These are phyloP conservation scores for Scelioninae gen. 1 DNA, from an alignment of 2,888 invertebrate species.

Conservation along the genomic window DNA sequence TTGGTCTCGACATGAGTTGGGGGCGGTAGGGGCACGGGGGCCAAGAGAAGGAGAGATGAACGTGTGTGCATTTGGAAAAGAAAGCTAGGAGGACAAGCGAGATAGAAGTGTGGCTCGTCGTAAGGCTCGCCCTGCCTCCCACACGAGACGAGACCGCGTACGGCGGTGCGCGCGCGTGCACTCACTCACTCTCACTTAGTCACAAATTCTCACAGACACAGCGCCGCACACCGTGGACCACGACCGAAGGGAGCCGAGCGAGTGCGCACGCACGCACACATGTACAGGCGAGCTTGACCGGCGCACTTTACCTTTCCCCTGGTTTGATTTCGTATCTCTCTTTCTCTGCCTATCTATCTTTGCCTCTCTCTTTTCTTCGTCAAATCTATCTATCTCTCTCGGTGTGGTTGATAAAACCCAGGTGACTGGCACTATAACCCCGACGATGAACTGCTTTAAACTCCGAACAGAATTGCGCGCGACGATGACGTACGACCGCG, in stretches of 20 bases:
- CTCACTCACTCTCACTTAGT: no score
- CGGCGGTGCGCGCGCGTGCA: no score
- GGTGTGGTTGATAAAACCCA: constrained; percentile 42
- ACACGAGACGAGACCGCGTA: no score
- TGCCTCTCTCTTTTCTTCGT: constrained; percentile 12
- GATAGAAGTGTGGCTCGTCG: no score
- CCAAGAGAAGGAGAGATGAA: no score
- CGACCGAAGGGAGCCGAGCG: constrained; percentile 36
- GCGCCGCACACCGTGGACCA: constrained; percentile 53
- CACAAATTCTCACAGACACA: constrained; percentile 49
- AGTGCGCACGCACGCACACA: constrained; percentile 66
- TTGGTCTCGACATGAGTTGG: no score
- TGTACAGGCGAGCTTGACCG: constrained; percentile 66
- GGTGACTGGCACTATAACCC: constrained; percentile 26
- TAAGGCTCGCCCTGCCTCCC: no score
- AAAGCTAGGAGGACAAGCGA: no score
- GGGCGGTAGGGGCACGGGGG: no score
- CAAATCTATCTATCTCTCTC: no score
- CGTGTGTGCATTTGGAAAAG: no score
- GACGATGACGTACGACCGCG: constrained; percentile 58
- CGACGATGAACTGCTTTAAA: constrained; percentile 31
- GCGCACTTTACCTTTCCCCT: constrained; percentile 70
- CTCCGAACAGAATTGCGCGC: constrained; percentile 39
- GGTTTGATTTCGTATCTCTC: constrained; percentile 48
- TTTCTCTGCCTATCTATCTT: constrained; percentile 25